These are phyloP conservation scores for Margarornis squamiger DNA, from an alignment of 2,797 vertebrate genomes.

Conservation along the genomic window DNA sequence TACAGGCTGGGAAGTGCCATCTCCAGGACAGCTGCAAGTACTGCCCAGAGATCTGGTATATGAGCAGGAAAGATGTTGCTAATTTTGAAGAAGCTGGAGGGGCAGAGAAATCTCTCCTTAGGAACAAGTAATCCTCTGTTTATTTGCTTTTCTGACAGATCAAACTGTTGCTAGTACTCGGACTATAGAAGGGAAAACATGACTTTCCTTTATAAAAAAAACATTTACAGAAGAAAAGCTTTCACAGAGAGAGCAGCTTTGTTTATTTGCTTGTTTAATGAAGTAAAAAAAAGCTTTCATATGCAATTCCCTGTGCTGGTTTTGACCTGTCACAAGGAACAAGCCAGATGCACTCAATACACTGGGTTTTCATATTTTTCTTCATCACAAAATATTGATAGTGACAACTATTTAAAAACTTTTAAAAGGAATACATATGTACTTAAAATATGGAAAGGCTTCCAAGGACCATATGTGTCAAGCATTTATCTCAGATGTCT, in stretches of 20 bases:
- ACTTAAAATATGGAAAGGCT: background rate
- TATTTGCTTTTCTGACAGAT: background rate
- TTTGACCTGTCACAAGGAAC: background rate
- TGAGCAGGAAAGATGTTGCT: background rate
- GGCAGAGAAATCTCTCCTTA: background rate
- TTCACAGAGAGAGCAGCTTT: background rate
- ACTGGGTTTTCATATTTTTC: background rate
- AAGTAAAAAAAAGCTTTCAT: background rate
- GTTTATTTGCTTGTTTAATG: background rate
- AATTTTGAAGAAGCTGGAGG: background rate
- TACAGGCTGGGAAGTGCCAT: background rate
- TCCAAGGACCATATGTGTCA: background rate
- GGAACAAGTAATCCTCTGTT: background rate
- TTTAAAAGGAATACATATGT: background rate
- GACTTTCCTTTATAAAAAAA: background rate
- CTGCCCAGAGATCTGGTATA: background rate
- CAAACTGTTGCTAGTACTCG: background rate
- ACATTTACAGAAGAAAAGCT: background rate
- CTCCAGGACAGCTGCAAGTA: background rate
- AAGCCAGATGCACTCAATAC: background rate
- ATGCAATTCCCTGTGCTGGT: background rate
- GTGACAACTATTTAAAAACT: background rate
- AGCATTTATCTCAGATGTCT: background rate
- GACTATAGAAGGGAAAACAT: background rate
- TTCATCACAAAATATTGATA: background rate